Conservation (phyloP, 2,113 vertebrate genomes). For the Phodopus roborovskii region DNA sequence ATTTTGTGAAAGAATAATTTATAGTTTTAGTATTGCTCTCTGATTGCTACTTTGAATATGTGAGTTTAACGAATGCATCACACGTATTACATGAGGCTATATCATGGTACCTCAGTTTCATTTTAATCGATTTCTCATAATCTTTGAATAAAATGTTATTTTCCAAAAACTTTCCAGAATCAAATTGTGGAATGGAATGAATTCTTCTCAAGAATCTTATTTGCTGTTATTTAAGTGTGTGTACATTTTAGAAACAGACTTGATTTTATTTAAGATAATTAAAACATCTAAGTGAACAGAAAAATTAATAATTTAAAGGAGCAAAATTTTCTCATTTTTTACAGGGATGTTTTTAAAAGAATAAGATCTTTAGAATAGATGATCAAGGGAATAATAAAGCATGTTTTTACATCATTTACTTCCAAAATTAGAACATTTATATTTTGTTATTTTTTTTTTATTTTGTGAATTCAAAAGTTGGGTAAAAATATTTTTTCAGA, state of each 20-base stretch:
- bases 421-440: conserved; percentile 77
- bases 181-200: conserved; percentile 44
- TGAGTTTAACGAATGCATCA: conserved; percentile 46
- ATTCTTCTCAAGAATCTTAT: conserved; percentile 46
- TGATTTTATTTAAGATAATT: conserved; percentile 59
- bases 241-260: conserved; percentile 25
- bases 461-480: conserved; percentile 75
- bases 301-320: conserved; percentile 66
- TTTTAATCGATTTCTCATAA: conserved; percentile 50
- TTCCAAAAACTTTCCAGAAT: conserved; percentile 55
- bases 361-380: conserved; percentile 63
- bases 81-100: neutral
- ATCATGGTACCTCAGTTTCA: conserved; percentile 9
- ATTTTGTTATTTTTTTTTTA: conserved; percentile 73
- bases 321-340: conserved; percentile 61
- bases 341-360: conserved; percentile 55
- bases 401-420: conserved; percentile 68
- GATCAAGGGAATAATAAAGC: conserved; percentile 52
- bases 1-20: conserved; percentile 63
- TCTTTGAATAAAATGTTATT: conserved; percentile 71
- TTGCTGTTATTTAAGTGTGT: conserved; percentile 23
- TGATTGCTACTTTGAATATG: conserved; percentile 61
- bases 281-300: conserved; percentile 41
- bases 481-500: conserved; percentile 75
- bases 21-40: conserved; percentile 64